phyloP scores from a whole-genome alignment of 2,797 vertebrate species.

The Sphaeramia orbicularis region DNA sequence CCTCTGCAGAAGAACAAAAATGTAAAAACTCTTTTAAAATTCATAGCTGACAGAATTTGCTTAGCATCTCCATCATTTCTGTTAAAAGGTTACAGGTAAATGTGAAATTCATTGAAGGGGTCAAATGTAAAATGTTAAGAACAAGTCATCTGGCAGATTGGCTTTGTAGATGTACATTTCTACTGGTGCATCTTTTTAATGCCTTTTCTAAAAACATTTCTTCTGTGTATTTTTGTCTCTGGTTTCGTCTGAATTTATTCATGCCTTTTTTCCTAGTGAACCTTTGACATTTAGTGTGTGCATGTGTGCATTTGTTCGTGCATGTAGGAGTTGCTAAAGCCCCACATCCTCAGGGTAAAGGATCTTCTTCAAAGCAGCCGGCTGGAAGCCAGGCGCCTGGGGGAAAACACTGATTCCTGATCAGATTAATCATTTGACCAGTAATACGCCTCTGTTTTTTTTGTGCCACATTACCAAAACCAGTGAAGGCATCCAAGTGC shows the following conservation, averaged over 20 bases:
- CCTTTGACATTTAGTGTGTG: conserved; percentile 34
- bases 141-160: conserved; percentile 1
- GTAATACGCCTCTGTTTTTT: conserved; percentile 69
- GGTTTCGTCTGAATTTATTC: conserved; percentile 17
- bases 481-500: conserved; percentile 65
- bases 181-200: background rate
- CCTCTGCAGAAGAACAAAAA: background rate
- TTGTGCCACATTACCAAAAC: conserved; percentile 70
- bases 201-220: background rate
- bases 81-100: background rate
- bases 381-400: conserved; percentile 77
- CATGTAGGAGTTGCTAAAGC: conserved; percentile 81
- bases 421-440: conserved; percentile 82
- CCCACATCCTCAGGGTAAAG: conserved; percentile 81
- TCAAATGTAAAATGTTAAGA: conserved; percentile 9
- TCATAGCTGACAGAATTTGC: background rate
- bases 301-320: conserved; percentile 49
- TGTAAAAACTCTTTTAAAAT: too few relatives aligned
- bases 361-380: conserved; percentile 87
- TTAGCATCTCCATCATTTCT: background rate
- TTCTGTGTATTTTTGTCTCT: background rate
- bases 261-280: conserved; percentile 22
- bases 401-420: conserved; percentile 81
- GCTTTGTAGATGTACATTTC: background rate
- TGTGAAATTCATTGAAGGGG: background rate